Evolutionary conservation across 2,888 invertebrate species (phyloP).

Genomic region (Beris morrisii): DNA sequence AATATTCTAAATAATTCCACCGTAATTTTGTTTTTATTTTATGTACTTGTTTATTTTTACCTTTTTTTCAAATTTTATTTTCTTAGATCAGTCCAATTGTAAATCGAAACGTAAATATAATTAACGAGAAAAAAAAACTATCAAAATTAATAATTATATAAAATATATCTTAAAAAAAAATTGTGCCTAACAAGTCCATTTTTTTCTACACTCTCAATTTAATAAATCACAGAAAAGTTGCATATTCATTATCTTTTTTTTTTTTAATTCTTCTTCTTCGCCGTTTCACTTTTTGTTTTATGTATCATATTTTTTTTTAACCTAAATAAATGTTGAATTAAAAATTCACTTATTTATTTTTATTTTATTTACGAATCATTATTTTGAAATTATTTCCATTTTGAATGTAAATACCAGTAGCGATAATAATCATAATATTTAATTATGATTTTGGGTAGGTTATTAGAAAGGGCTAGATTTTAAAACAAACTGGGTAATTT

Average conservation of each 20-base stretch:
- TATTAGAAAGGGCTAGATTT: not conserved
- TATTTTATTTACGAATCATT: not conserved
- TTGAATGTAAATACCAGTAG: slow-evolving; percentile 19
- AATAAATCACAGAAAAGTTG: slow-evolving; percentile 33
- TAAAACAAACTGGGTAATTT: not conserved
- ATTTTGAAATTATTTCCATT: not conserved
- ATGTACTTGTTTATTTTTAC: no score
- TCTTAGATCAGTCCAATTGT: no score
- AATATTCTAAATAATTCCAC: no score
- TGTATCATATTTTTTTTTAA: no score
- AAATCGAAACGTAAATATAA: no score
- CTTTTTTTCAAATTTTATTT: no score
- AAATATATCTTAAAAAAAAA: no score
- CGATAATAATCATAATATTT: slow-evolving; percentile 16
- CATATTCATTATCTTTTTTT: slow-evolving; percentile 14
- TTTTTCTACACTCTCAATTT: not conserved
- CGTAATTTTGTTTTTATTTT: no score
- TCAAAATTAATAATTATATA: no score
- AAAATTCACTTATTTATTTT: not conserved
- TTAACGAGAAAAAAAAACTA: no score
- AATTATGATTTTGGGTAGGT: not conserved
- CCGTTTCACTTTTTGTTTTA: not conserved
- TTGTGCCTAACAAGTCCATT: no score
- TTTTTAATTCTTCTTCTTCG: not conserved
- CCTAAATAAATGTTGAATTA: no score